Conservation (phyloP, 2,888 invertebrate genomes). For the Drosophila greeni region DNA sequence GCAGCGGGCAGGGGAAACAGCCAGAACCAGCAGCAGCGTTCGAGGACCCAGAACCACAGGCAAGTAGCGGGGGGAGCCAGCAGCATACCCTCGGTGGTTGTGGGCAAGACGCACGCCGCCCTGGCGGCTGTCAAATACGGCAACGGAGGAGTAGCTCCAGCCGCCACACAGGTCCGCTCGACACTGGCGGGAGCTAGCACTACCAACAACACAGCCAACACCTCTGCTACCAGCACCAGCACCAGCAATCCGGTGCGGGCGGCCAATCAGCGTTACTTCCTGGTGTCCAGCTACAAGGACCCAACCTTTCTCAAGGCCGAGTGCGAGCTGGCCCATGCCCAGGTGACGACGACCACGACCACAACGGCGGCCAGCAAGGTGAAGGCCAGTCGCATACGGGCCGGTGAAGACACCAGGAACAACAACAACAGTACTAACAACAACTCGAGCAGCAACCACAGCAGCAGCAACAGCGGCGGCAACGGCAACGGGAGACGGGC, state of each 20-base stretch:
- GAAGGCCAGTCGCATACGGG: constrained; percentile 13
- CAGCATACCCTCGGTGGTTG: constrained; percentile 25
- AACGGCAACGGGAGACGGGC: constrained; percentile 17
- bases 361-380: constrained; percentile 25
- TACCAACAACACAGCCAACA: not conserved
- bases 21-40: constrained; percentile 1
- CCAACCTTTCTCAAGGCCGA: constrained; percentile 77
- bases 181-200: not conserved
- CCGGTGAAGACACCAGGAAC: constrained; percentile 26
- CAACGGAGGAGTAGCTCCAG: constrained; percentile 35
- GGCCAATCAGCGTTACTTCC: constrained; percentile 74
- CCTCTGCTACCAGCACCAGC: too few species aligned
- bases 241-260: constrained; percentile 70
- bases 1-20: not conserved
- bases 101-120: constrained; percentile 21
- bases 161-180: constrained; percentile 20
- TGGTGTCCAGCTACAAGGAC: constrained; percentile 75
- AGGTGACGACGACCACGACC: constrained; percentile 57
- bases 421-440: not conserved
- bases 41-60: not conserved
- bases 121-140: constrained; percentile 28
- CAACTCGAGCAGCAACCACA: too few species aligned
- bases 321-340: constrained; percentile 78
- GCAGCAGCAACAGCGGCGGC: constrained; percentile 3
- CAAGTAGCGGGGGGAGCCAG: not conserved